Conservation (phyloP, 2,113 vertebrate species). For the Elachura formosa region DNA sequence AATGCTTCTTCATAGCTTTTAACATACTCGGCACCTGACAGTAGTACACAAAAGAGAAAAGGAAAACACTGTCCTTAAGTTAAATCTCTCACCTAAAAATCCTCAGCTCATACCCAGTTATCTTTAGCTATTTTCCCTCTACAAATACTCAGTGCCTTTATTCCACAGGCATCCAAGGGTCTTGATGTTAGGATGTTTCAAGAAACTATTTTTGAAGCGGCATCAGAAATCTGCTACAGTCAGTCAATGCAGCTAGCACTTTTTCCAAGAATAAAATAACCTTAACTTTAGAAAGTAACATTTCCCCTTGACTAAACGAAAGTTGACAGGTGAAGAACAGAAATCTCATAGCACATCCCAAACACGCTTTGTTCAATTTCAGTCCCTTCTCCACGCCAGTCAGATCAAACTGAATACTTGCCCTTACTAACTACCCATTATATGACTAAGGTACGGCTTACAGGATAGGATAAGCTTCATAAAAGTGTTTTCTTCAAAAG, state of each 20-base stretch:
- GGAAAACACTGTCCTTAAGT: neutral
- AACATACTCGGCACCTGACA: fast-evolving
- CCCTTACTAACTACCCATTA: neutral
- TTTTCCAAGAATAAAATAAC: neutral
- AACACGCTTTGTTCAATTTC: neutral
- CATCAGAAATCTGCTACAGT: neutral
- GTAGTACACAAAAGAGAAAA: neutral
- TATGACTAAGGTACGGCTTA: neutral
- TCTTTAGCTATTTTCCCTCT: neutral
- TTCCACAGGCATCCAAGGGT: neutral
- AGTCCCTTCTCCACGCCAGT: neutral
- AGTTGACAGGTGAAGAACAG: neutral
- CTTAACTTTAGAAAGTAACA: neutral
- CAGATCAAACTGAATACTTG: neutral
- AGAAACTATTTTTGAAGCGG: neutral
- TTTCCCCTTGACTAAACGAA: neutral
- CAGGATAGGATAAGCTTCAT: neutral
- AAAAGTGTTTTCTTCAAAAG: neutral
- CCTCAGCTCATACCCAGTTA: neutral
- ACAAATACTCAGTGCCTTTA: neutral
- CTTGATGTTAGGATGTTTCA: neutral
- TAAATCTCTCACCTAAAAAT: neutral
- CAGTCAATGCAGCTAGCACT: neutral
- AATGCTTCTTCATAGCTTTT: neutral
- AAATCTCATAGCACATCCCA: neutral